These are phyloP conservation scores for Pangasius macronema DNA, from an alignment of 2,797 vertebrate species.

Conservation along the genomic window DNA sequence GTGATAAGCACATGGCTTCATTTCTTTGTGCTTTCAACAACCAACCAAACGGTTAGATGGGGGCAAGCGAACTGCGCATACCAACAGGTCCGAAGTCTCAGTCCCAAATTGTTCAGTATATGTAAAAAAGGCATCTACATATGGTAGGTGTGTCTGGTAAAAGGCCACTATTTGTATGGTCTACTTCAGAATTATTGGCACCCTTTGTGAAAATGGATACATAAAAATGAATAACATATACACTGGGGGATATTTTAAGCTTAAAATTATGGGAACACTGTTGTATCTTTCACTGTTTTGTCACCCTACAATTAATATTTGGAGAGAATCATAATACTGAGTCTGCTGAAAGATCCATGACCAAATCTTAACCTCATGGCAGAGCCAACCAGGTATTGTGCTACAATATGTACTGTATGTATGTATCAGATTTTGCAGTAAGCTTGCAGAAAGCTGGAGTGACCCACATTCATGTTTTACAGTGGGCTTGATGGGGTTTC, in stretches of 20 bases:
- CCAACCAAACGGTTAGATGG: background rate
- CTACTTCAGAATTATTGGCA: background rate
- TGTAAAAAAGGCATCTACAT: background rate
- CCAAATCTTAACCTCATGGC: background rate
- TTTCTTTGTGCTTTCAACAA: slow-evolving; percentile 2
- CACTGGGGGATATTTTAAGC: background rate
- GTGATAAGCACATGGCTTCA: background rate
- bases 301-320: background rate
- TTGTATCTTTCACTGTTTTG: background rate
- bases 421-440: too few species aligned
- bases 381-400: too few species aligned
- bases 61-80: background rate
- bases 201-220: background rate
- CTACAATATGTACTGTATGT: too few species aligned
- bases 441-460: too few species aligned
- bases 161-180: background rate
- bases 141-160: background rate
- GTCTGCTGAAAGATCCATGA: background rate
- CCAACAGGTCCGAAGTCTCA: background rate
- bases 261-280: background rate
- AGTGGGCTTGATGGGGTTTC: too few species aligned
- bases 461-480: too few species aligned
- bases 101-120: background rate
- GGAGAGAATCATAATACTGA: background rate
- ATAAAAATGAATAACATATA: background rate